Conservation (phyloP, 2,113 vertebrate genomes). For the Neolamprologus falcicula region DNA sequence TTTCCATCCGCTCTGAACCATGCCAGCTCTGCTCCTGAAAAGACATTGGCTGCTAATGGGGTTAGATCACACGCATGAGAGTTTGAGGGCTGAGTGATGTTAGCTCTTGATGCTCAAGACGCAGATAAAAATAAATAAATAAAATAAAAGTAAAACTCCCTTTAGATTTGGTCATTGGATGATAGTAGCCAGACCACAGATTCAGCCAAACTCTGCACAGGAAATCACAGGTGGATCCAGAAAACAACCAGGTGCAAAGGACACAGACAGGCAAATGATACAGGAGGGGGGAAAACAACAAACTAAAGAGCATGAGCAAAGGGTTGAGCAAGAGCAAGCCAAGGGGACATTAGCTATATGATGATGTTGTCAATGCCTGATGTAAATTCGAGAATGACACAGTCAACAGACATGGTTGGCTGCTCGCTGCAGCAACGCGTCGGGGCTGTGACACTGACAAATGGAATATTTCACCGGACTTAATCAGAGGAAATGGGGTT, state of each 20-base stretch:
- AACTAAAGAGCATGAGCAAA: constrained; percentile 40
- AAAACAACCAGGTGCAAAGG: background rate
- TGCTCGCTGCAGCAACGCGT: constrained; percentile 76
- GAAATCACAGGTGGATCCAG: background rate
- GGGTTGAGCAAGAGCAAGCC: constrained; percentile 41
- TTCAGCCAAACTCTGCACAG: background rate
- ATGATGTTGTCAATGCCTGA: constrained; percentile 78
- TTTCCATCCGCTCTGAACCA: constrained; percentile 94
- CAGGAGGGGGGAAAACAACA: background rate
- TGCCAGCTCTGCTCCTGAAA: constrained; percentile 76
- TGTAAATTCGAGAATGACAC: constrained; percentile 89
- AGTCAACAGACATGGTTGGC: constrained; percentile 86
- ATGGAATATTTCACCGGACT: constrained; percentile 93
- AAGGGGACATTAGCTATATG: constrained; percentile 79
- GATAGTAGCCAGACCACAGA: background rate
- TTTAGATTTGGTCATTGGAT: background rate
- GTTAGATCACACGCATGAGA: constrained; percentile 59
- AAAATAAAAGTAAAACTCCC: background rate
- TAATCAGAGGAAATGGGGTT: constrained; percentile 94
- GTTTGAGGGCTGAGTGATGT: constrained; percentile 56
- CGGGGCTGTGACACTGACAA: constrained; percentile 86
- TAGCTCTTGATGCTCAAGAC: constrained; percentile 31
- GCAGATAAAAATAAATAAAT: background rate
- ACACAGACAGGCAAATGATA: background rate
- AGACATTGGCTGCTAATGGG: constrained; percentile 73